These are phyloP conservation scores for Quadroppia sp. DNA, from an alignment of 2,888 invertebrate species.

Conservation along the genomic window DNA sequence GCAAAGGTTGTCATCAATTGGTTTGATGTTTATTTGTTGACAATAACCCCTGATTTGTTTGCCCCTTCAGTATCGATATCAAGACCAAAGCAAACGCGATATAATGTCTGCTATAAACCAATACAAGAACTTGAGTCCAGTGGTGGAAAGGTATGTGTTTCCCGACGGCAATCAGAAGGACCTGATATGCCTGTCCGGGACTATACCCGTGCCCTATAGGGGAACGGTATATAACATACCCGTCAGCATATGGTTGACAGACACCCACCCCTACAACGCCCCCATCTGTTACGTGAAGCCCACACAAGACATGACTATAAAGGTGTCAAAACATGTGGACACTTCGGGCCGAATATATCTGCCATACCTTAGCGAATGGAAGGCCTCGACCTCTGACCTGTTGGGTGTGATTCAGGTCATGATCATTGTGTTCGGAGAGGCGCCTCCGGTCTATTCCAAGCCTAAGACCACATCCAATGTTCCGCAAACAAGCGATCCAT, in stretches of 20 bases:
- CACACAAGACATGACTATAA: constrained; percentile 90
- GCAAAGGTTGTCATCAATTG: constrained; percentile 28
- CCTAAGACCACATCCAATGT: constrained; percentile 44
- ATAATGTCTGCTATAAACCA: constrained; percentile 62
- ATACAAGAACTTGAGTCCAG: constrained; percentile 64
- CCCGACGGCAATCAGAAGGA: constrained; percentile 79
- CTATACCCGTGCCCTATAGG: constrained; percentile 86
- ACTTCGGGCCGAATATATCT: constrained; percentile 91
- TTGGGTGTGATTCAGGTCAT: constrained; percentile 83
- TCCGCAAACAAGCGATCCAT: constrained; percentile 27
- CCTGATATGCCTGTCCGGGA: constrained; percentile 78
- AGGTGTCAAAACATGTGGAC: constrained; percentile 89
- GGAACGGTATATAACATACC: constrained; percentile 91
- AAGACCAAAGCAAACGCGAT: constrained; percentile 57
- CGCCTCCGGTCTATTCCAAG: constrained; percentile 73
- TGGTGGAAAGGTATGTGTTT: constrained; percentile 69
- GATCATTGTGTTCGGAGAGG: constrained; percentile 86
- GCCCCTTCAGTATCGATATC: constrained; percentile 46
- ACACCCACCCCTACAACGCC: constrained; percentile 93
- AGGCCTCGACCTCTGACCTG: constrained; percentile 61
- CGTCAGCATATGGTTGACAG: constrained; percentile 90
- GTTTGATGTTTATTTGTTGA: neutral
- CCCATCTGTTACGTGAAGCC: constrained; percentile 86
- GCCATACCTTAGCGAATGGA: constrained; percentile 95
- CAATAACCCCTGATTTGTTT: neutral